Conservation (phyloP, 2,797 vertebrate species). For the Melanotaenia trifasciata region DNA sequence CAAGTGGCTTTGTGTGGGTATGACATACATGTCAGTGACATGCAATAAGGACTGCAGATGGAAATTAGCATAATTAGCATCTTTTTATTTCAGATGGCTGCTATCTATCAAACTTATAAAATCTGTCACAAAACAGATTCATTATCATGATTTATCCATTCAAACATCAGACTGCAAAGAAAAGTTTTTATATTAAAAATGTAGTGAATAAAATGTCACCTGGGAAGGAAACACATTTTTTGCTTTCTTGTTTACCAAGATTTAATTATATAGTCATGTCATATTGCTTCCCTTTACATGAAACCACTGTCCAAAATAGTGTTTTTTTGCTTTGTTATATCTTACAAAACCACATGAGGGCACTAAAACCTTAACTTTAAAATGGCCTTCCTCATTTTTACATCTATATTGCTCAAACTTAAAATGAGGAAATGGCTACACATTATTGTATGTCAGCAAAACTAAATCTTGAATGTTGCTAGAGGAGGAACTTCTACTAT, state of each 20-base stretch:
- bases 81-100: conserved; percentile 14
- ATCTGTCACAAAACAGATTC: background rate
- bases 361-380: conserved; percentile 47
- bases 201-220: no score
- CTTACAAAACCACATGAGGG: conserved; percentile 71
- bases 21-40: conserved; percentile 26
- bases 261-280: background rate
- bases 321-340: background rate
- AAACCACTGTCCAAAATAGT: background rate
- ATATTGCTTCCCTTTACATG: background rate
- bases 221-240: background rate
- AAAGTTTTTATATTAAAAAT: background rate
- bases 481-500: background rate
- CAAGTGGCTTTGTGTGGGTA: conserved; percentile 1
- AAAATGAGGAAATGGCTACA: conserved; percentile 8
- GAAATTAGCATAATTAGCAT: no score
- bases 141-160: conserved; percentile 2
- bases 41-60: background rate
- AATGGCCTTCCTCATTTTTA: background rate
- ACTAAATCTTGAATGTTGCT: background rate
- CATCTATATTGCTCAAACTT: background rate
- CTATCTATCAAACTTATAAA: conserved; percentile 7
- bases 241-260: background rate
- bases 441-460: background rate
- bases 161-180: background rate